Conservation (phyloP, 1,140 invertebrate species). For the Nixonia krombeini region DNA sequence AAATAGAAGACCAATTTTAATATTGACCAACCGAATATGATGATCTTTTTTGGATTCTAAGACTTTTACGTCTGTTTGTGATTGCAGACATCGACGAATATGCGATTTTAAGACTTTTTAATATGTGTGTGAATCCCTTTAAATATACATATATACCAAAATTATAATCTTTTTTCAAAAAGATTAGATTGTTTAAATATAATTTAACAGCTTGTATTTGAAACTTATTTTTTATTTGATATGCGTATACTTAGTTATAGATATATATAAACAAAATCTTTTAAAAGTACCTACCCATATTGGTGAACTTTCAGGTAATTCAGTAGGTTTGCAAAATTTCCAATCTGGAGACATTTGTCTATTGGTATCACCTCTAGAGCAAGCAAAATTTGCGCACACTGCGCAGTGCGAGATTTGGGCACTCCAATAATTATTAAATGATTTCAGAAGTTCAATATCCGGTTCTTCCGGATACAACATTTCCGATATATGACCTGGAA, state of each 20-base stretch:
- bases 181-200: too few relatives aligned
- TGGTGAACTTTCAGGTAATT: slow-evolving; percentile 65
- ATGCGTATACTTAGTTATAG: too few relatives aligned
- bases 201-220: not conserved
- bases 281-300: slow-evolving; percentile 63
- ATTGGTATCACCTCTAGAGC: slow-evolving; percentile 46
- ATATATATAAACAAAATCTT: too few relatives aligned
- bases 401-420: slow-evolving; percentile 65
- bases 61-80: slow-evolving; percentile 26
- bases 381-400: slow-evolving; percentile 61
- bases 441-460: slow-evolving; percentile 52
- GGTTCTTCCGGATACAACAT: slow-evolving; percentile 61
- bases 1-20: too few relatives aligned
- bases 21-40: slow-evolving; percentile 19
- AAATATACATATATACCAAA: slow-evolving; percentile 14
- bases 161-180: slow-evolving; percentile 7
- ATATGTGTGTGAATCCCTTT: slow-evolving; percentile 16
- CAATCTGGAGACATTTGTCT: slow-evolving; percentile 64
- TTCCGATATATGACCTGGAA: slow-evolving; percentile 60
- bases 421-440: slow-evolving; percentile 69
- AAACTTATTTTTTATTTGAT: not conserved
- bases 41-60: slow-evolving; percentile 18
- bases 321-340: slow-evolving; percentile 61
- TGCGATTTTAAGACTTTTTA: slow-evolving; percentile 17
- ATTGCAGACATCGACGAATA: not conserved